Evolutionary conservation across 2,888 invertebrate species (phyloP).

Genomic region (Fragum fragum): DNA sequence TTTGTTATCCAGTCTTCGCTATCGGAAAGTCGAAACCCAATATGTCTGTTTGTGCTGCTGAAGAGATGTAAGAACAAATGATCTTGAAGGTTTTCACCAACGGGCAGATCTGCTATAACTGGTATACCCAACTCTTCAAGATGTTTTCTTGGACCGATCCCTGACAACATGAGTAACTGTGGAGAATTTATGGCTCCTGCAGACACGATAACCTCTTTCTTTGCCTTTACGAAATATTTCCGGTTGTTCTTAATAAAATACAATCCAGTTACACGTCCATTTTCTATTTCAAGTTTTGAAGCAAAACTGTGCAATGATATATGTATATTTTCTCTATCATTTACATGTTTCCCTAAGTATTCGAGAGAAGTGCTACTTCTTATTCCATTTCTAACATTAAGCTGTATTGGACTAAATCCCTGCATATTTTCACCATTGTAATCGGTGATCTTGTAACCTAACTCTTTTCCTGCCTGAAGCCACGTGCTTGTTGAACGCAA

Average conservation of each 20-base stretch:
- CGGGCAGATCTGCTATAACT: constrained; percentile 80
- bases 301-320: constrained; percentile 59
- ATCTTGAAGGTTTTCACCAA: constrained; percentile 54
- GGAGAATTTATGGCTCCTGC: constrained; percentile 86
- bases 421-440: constrained; percentile 50
- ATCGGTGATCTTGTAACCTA: constrained; percentile 38
- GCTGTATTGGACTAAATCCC: constrained; percentile 40
- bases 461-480: constrained; percentile 38
- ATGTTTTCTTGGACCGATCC: constrained; percentile 58
- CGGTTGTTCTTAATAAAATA: constrained; percentile 70
- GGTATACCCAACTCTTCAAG: constrained; percentile 75
- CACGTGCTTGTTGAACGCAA: constrained; percentile 26
- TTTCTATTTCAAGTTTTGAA: constrained; percentile 74
- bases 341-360: constrained; percentile 28
- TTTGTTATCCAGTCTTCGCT: constrained; percentile 21
- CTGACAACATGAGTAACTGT: constrained; percentile 54
- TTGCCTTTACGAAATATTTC: constrained; percentile 66
- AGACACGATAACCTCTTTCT: constrained; percentile 81
- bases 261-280: constrained; percentile 76
- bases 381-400: constrained; percentile 38
- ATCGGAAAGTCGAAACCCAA: constrained; percentile 33
- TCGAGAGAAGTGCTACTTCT: constrained; percentile 43
- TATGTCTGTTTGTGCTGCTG: constrained; percentile 28
- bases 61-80: constrained; percentile 41
- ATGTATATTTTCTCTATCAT: constrained; percentile 37